Conservation (phyloP, 2,797 vertebrate species). For the Pogoniulus pusillus region DNA sequence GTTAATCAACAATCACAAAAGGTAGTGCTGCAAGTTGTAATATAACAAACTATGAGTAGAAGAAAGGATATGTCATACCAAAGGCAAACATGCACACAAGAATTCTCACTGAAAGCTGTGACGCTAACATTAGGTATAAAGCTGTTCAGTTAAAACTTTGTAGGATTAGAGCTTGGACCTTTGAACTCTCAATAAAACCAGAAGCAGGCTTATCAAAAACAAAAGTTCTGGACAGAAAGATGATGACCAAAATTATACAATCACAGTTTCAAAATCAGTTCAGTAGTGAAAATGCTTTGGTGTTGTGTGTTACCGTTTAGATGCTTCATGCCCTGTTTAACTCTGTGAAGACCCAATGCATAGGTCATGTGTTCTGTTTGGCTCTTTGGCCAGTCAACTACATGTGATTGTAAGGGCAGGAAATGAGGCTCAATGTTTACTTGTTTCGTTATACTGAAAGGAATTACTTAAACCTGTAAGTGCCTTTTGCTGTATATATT, state of each 20-base stretch:
- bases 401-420: background rate
- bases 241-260: background rate
- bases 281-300: background rate
- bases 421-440: background rate
- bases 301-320: background rate
- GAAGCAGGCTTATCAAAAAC: background rate
- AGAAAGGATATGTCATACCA: slow-evolving; percentile 13
- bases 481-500: background rate
- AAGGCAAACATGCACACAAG: background rate
- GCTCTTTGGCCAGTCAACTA: background rate
- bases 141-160: slow-evolving; percentile 24
- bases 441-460: background rate
- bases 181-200: background rate
- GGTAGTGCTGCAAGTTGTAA: background rate
- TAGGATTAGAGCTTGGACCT: background rate
- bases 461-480: background rate
- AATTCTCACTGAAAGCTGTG: slow-evolving; percentile 10
- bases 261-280: background rate
- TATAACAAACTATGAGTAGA: background rate
- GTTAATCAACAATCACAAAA: background rate
- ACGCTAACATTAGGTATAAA: slow-evolving; percentile 9
- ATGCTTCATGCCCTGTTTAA: background rate
- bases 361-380: background rate
- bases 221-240: slow-evolving; percentile 1
- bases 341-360: background rate